These are phyloP conservation scores for Chelonus insularis DNA, from an alignment of 1,140 invertebrate genomes.

Conservation along the genomic window DNA sequence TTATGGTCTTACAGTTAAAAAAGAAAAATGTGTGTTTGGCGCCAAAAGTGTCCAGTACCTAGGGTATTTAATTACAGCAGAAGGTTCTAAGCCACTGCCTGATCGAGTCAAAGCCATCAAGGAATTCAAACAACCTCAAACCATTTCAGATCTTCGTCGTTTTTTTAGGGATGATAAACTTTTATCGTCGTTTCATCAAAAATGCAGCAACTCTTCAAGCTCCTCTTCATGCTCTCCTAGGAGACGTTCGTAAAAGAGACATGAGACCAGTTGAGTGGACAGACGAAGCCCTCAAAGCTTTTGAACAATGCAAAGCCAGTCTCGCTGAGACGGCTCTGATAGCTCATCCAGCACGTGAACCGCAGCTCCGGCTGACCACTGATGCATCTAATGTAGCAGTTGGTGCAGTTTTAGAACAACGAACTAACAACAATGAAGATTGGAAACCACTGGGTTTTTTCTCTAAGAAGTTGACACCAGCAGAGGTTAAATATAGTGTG, in stretches of 20 bases:
- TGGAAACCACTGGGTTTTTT: constrained; percentile 51
- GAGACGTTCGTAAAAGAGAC: constrained; percentile 20
- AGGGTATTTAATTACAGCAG: constrained; percentile 34
- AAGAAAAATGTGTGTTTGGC: constrained; percentile 40
- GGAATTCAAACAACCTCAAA: constrained; percentile 24
- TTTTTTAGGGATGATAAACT: constrained; percentile 14
- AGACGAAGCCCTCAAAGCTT: background rate
- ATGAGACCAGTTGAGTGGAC: constrained; percentile 22
- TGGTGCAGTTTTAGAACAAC: constrained; percentile 50
- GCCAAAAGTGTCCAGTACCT: background rate
- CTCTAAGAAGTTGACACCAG: constrained; percentile 44
- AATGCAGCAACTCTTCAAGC: background rate
- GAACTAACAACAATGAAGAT: constrained; percentile 5
- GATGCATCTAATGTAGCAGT: constrained; percentile 50
- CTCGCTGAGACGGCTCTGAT: background rate
- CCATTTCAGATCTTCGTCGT: background rate
- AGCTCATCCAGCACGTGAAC: constrained; percentile 32
- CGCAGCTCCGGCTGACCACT: constrained; percentile 26
- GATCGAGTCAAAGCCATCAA: constrained; percentile 36
- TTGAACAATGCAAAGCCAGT: constrained; percentile 30
- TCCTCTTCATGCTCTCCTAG: constrained; percentile 12
- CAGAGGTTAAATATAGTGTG: constrained; percentile 46
- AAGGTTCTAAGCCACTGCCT: constrained; percentile 38
- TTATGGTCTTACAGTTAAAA: constrained; percentile 39
- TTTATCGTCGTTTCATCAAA: background rate